Percentiles rank a stretch among this genome's conserved stretches.
Evolutionary conservation across 2,113 vertebrate species (phyloP).

Genomic region (Haemorhous mexicanus): DNA sequence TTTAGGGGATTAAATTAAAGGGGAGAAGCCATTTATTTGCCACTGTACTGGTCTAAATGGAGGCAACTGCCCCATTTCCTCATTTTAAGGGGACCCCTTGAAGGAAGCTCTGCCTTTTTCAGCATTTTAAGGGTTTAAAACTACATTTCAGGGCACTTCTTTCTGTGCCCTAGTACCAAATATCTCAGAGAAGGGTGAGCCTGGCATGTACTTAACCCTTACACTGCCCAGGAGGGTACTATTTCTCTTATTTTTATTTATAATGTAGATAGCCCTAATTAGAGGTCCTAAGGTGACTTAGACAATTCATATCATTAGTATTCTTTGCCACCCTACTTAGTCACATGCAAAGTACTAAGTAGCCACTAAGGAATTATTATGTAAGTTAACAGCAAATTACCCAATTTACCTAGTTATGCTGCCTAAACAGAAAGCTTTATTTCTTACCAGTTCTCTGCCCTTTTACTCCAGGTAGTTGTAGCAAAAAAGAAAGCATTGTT

Average conservation of each 20-base stretch:
- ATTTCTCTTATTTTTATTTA: background rate
- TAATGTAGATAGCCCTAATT: background rate
- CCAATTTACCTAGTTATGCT: background rate
- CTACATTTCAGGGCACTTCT: background rate
- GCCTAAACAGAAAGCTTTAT: background rate
- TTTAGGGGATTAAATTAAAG: background rate
- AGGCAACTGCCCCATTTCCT: rapidly evolving
- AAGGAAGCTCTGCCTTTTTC: background rate
- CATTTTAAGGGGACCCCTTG: no score
- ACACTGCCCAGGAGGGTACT: no score
- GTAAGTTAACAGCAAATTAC: background rate
- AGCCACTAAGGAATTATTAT: background rate
- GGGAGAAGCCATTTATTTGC: background rate
- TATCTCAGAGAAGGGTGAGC: no score
- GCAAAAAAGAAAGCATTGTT: background rate
- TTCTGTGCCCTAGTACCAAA: rapidly evolving
- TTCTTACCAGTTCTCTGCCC: background rate
- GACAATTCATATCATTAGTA: background rate
- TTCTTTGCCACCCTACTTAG: background rate
- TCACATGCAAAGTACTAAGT: background rate
- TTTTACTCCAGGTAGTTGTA: background rate
- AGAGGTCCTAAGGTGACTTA: background rate
- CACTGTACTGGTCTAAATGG: background rate
- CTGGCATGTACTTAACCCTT: no score
- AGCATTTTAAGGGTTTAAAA: background rate